phyloP scores from a whole-genome alignment of 2,113 vertebrate species.

The Sapayoa aenigma region DNA sequence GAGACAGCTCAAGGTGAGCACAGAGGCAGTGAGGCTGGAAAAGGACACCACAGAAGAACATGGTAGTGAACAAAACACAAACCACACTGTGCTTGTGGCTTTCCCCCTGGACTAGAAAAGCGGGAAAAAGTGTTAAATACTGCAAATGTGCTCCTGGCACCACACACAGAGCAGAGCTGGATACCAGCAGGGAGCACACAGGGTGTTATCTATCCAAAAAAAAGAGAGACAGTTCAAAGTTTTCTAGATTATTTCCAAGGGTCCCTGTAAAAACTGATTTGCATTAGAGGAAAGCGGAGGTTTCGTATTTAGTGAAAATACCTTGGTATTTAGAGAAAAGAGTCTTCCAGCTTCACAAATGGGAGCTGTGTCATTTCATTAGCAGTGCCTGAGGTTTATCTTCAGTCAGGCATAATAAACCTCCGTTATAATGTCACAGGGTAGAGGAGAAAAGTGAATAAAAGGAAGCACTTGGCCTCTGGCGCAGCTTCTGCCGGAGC shows the following conservation, averaged over 20 bases:
- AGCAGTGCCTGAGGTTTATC: background rate
- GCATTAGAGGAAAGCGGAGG: background rate
- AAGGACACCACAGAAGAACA: background rate
- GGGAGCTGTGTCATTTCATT: background rate
- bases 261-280: background rate
- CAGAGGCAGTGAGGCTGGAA: background rate
- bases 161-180: background rate
- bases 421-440: background rate
- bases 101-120: background rate
- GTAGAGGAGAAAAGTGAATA: background rate
- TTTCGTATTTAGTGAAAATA: background rate
- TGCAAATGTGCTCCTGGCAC: conserved; percentile 1
- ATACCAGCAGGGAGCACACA: background rate
- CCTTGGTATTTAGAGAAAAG: no score
- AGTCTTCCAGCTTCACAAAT: background rate
- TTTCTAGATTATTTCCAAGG: background rate
- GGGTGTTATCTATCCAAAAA: background rate
- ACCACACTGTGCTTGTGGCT: background rate
- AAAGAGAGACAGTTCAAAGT: background rate
- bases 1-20: background rate
- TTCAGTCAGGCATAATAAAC: background rate
- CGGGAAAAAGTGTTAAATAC: background rate
- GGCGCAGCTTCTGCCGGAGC: background rate
- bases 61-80: background rate
- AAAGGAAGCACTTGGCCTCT: background rate